Base-by-base conservation (phyloP, 2,113 vertebrate genomes). In the Brachypodius melanocephalos region DNA sequence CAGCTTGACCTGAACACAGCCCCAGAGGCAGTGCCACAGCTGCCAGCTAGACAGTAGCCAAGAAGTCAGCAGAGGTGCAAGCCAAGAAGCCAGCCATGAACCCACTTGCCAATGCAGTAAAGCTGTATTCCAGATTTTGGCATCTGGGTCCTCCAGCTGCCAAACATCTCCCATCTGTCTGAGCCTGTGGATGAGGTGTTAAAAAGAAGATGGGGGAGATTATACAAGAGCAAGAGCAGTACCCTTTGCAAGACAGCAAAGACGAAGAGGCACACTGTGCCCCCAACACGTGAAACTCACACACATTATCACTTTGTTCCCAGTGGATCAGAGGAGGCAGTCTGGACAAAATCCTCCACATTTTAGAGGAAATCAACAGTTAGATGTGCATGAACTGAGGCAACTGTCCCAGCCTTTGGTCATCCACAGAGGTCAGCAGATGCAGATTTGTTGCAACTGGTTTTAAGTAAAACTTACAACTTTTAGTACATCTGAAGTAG, bases 101-200 rank as follows among this genome's bases (percentile, higher is more conserved):
- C 63, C 40, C 48, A 48, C 8, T 15, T 52, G 67, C 80, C 91
- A 93, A 7, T 10, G 54, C 38, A 89, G 65, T 75, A 92, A 90
- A 86, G 71, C 68, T 93, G 20, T 57, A 91, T 84, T 91, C 76
- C 59, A 92, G 84, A 79, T 91, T 61, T 82, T 67, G 61, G 93
- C 83, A 86, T 75, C 46, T 92, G 90, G 85, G 57, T 84, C 32
- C 62, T 80, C 79, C 90, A 96, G 93, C 90, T 94, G 89, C 93
- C 88, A 90, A 94, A 81, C 58, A 76, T 71, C 89, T 85, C 81
- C 84, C 86, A 59, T 95, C 68, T 83, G 45, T 49, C 74, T 3
- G 2, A 82, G 92, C n/a, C 84, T 82, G 84, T 12, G 65, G 76
- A 94, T 0, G 15, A 90, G 80, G 68, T 76, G 93, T 59, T 90